Percentiles rank a stretch among this genome's conserved stretches.
phyloP scores from a whole-genome alignment of 2,797 vertebrate species.

The Myripristis murdjan region DNA sequence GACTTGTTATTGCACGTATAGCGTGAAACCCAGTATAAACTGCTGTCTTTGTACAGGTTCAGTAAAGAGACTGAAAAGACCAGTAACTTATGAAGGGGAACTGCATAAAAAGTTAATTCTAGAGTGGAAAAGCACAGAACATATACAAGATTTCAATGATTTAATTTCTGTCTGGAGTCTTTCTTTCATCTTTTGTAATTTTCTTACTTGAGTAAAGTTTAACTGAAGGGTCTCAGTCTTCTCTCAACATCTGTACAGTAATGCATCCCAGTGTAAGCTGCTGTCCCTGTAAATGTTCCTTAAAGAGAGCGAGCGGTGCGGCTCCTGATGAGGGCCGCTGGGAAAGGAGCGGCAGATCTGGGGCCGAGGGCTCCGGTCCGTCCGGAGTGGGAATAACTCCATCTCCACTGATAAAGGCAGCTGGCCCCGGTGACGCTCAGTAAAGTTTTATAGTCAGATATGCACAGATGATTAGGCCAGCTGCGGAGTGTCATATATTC shows the following conservation, averaged over 20 bases:
- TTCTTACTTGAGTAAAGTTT: background rate
- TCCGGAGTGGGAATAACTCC: conserved; percentile 74
- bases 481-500: conserved; percentile 89
- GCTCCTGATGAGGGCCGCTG: conserved; percentile 67
- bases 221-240: conserved; percentile 4
- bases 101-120: background rate
- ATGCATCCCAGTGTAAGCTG: conserved; percentile 10
- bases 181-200: no score
- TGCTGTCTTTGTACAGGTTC: conserved; percentile 19
- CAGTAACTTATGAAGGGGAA: background rate
- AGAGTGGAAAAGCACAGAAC: no score
- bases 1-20: conserved; percentile 4
- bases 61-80: conserved; percentile 6
- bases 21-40: conserved; percentile 17
- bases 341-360: conserved; percentile 62
- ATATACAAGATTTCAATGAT: no score
- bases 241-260: conserved; percentile 20
- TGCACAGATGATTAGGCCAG: conserved; percentile 90
- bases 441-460: conserved; percentile 93
- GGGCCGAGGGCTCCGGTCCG: conserved; percentile 48
- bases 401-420: conserved; percentile 87
- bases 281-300: conserved; percentile 37
- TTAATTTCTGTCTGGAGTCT: no score
- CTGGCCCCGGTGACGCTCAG: conserved; percentile 88
- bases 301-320: conserved; percentile 26